Percentiles rank a stretch among this genome's conserved stretches.
Conservation (phyloP, 2,888 invertebrate genomes). For the Odontocerum albicorne region DNA sequence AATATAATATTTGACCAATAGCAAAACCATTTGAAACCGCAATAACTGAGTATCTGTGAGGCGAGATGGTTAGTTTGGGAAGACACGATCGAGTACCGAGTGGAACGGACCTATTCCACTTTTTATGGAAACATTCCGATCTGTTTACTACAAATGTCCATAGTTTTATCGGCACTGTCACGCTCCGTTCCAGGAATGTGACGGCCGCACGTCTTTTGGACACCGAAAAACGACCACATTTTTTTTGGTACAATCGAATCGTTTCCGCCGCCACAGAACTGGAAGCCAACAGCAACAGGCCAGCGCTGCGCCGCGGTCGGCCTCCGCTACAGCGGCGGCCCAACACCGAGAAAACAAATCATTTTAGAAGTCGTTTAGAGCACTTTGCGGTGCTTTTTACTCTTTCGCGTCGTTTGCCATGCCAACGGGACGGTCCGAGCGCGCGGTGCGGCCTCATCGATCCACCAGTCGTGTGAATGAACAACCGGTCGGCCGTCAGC, state of each 20-base stretch:
- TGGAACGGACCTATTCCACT: too few species aligned
- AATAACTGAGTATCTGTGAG: not conserved
- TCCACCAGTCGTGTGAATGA: conserved; percentile 22
- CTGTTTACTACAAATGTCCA: not conserved
- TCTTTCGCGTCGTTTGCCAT: not conserved
- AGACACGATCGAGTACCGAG: too few species aligned
- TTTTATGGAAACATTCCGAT: conserved; percentile 14
- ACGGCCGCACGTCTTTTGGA: conserved; percentile 13
- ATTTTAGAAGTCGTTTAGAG: not conserved
- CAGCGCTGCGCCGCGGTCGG: conserved; percentile 35
- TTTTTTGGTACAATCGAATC: conserved; percentile 20
- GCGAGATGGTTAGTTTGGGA: too few species aligned
- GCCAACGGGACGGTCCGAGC: not conserved
- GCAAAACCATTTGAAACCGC: too few species aligned
- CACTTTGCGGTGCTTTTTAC: conserved; percentile 11
- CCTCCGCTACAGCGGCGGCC: conserved; percentile 53
- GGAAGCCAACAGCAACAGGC: conserved; percentile 50
- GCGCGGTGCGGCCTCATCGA: conserved; percentile 8
- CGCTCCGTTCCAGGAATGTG: conserved; percentile 12
- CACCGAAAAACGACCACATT: conserved; percentile 20
- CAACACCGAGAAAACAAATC: conserved; percentile 46
- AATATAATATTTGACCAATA: too few species aligned
- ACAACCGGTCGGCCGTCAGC: conserved; percentile 15
- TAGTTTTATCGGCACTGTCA: conserved; percentile 3
- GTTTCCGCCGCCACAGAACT: conserved; percentile 22